Percentiles rank a stretch among this genome's conserved stretches.
Evolutionary conservation across 2,888 invertebrate genomes (phyloP).

Genomic region (Amaurobius ferox): DNA sequence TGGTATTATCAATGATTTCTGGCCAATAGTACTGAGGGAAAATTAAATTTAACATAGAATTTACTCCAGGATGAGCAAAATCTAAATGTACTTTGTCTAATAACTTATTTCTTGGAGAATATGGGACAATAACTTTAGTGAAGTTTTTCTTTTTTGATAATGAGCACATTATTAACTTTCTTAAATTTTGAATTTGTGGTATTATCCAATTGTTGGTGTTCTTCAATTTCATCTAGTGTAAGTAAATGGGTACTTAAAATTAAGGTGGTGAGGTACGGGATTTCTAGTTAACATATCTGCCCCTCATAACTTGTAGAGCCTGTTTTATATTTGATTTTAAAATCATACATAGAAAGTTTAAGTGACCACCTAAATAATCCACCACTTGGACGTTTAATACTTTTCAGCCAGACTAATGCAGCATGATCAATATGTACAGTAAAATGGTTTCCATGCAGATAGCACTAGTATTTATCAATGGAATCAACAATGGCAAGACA

Average conservation of each 20-base stretch:
- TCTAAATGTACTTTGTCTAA: neutral
- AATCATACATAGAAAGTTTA: slow-evolving; percentile 15
- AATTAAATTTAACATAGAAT: slow-evolving; percentile 8
- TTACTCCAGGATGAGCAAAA: slow-evolving; percentile 1
- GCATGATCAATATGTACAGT: neutral
- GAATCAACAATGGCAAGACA: neutral
- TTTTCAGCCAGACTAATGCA: neutral
- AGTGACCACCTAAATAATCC: neutral
- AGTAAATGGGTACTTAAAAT: neutral
- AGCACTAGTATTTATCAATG: neutral
- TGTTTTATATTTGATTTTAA: neutral
- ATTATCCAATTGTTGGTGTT: too few relatives aligned
- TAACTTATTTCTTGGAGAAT: slow-evolving; percentile 1
- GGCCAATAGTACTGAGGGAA: neutral
- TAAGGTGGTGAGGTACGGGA: neutral
- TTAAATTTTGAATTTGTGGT: too few relatives aligned
- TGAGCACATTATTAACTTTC: too few relatives aligned
- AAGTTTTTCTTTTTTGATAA: neutral
- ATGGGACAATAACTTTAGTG: neutral
- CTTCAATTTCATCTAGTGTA: neutral
- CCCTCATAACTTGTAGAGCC: slow-evolving; percentile 1
- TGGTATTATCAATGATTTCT: neutral
- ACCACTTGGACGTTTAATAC: neutral
- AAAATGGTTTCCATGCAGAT: neutral
- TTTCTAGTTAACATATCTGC: slow-evolving; percentile 19